Evolutionary conservation across 2,797 vertebrate species (phyloP).

Genomic region (Eremophila alpestris): DNA sequence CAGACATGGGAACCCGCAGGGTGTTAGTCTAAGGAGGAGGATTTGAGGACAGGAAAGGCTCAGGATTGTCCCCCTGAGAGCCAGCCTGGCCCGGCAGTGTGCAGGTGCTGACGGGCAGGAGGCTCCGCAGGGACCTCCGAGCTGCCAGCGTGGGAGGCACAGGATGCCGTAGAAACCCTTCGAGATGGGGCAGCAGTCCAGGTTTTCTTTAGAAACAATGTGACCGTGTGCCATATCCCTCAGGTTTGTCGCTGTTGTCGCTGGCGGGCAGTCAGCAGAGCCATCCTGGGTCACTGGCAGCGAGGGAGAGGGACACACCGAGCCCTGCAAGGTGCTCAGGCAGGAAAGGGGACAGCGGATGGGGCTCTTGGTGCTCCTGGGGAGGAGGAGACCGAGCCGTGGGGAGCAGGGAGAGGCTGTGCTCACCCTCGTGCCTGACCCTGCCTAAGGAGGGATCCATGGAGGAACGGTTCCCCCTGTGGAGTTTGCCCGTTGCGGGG

Average conservation of each 20-base stretch:
- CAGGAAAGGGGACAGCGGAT: neutral
- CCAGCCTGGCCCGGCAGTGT: neutral
- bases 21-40: neutral
- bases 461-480: neutral
- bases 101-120: neutral
- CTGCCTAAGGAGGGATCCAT: neutral
- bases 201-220: neutral
- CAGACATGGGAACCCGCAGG: neutral
- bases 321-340: neutral
- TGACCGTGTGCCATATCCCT: neutral
- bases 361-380: neutral
- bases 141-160: neutral
- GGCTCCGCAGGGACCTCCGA: neutral
- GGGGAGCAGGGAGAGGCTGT: neutral
- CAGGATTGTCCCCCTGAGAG: neutral
- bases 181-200: neutral
- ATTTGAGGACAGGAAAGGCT: neutral
- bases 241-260: neutral
- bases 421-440: neutral
- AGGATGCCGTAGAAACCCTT: neutral
- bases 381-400: neutral
- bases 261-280: neutral
- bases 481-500: neutral
- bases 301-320: fast-evolving
- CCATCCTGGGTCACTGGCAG: neutral